These are phyloP conservation scores for Indicator indicator DNA, from an alignment of 2,113 vertebrate genomes.

Conservation along the genomic window DNA sequence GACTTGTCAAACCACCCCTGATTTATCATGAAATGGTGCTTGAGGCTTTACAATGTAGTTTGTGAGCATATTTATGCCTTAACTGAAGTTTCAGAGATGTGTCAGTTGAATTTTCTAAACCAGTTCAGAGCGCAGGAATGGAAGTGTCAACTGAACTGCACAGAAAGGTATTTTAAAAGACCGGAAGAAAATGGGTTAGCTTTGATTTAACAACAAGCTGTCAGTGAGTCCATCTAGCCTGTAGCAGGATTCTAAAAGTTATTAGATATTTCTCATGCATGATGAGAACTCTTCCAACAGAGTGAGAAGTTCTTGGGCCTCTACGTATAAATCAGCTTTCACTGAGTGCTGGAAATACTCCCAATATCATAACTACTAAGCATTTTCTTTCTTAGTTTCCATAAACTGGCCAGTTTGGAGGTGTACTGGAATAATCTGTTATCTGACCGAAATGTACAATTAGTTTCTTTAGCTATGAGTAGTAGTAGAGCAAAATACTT, in stretches of 20 bases:
- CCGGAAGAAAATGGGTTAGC: background rate
- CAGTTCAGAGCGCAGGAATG: background rate
- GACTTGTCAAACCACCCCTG: accelerated
- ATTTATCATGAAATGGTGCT: background rate
- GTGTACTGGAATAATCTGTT: background rate
- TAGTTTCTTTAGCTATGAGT: background rate
- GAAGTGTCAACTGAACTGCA: background rate
- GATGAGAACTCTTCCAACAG: background rate
- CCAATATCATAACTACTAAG: background rate
- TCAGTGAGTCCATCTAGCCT: background rate
- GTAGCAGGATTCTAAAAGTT: background rate
- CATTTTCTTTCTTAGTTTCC: background rate
- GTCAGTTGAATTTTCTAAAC: background rate
- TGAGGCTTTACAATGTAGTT: background rate
- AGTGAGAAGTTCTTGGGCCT: background rate
- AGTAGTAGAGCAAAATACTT: background rate
- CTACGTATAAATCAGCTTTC: background rate
- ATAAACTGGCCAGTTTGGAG: background rate
- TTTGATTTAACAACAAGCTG: background rate
- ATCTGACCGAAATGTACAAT: background rate
- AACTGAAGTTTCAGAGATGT: background rate
- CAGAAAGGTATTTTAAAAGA: background rate
- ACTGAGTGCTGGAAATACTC: background rate
- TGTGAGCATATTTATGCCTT: background rate
- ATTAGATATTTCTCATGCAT: background rate